Evolutionary conservation across 2,797 vertebrate genomes (phyloP), one percentile per base, ranked within the genome.

Genomic region (Danionella dracula): DNA sequence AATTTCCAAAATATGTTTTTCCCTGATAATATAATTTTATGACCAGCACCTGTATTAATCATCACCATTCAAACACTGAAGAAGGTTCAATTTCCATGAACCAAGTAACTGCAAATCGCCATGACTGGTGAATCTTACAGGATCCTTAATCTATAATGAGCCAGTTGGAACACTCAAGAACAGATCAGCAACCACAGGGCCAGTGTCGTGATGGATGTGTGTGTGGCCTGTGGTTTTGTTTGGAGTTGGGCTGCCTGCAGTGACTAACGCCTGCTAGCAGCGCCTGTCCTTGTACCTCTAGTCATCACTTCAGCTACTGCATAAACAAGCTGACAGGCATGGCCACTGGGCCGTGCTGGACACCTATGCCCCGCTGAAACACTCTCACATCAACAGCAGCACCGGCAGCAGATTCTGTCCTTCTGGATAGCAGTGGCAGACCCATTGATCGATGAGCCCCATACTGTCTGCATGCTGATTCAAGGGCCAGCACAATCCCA

Each of bases 201-300:
- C 64, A 46, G 34, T 7, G 17, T 11, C 12, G 17, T 76, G 64
- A 76, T 67, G 60, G 64, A 71, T 76, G 75, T 57, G 32, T 57
- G 53, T 57, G 64, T 23, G 32, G 38, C 55, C 41, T 54, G 20
- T 6, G 62, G 17, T 54, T 29, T 19, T 16, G 54, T 68, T 68
- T 67, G 35, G 54, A 45, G 45, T 66, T 41, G 32, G 53, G 66
- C 55, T 59, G 55, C 56, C 69, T 9, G 66, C 66, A 46, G 60
- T 63, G 68, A 58, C 61, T 41, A 44, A 66, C 55, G 45, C 57
- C 45, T 69, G 56, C 20, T 58, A 68, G 63, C 58, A 53, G 63
- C 48, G 58, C 59, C 59, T 53, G 76, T 79, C 76, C 72, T 78
- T 73, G 66, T 68, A 66, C 57, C 65, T 69, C 56, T 49, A 62